These are phyloP conservation scores for Eumacrocentrus americanus DNA, from an alignment of 2,888 invertebrate genomes.

Conservation along the genomic window DNA sequence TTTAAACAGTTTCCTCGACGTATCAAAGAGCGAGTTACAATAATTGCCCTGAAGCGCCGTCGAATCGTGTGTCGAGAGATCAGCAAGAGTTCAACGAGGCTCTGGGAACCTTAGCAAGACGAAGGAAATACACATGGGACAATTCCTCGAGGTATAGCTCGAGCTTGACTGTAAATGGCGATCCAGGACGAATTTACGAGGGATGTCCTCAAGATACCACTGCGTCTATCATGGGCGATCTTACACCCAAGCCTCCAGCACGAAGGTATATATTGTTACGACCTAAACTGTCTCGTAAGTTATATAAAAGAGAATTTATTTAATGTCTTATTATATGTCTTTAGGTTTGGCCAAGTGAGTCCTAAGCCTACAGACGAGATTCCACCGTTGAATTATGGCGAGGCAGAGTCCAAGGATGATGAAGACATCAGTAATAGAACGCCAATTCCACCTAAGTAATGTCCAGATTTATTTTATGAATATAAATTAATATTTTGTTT, in stretches of 20 bases:
- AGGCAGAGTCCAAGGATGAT: conserved; percentile 36
- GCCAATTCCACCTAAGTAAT: conserved; percentile 51
- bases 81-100: conserved; percentile 56
- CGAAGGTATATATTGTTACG: conserved; percentile 44
- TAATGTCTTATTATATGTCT: too few species aligned
- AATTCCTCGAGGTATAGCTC: conserved; percentile 46
- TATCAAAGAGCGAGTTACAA: conserved; percentile 46
- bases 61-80: conserved; percentile 44
- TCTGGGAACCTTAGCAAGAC: conserved; percentile 51
- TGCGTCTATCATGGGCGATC: conserved; percentile 48
- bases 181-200: conserved; percentile 49
- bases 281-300: not conserved
- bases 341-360: conserved; percentile 53
- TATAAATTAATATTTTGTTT: conserved; percentile 1
- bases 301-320: too few species aligned
- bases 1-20: conserved; percentile 47
- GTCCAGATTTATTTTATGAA: not conserved
- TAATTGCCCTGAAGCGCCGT: conserved; percentile 41
- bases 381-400: conserved; percentile 47
- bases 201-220: conserved; percentile 51
- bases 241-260: conserved; percentile 54
- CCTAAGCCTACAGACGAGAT: conserved; percentile 50
- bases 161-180: conserved; percentile 51
- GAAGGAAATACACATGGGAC: conserved; percentile 54
- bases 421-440: conserved; percentile 42